A percentile compares a stretch with the other conserved stretches of the same genome.
Evolutionary conservation across 2,797 vertebrate genomes (phyloP).

Genomic region (Simalia tracyae): DNA sequence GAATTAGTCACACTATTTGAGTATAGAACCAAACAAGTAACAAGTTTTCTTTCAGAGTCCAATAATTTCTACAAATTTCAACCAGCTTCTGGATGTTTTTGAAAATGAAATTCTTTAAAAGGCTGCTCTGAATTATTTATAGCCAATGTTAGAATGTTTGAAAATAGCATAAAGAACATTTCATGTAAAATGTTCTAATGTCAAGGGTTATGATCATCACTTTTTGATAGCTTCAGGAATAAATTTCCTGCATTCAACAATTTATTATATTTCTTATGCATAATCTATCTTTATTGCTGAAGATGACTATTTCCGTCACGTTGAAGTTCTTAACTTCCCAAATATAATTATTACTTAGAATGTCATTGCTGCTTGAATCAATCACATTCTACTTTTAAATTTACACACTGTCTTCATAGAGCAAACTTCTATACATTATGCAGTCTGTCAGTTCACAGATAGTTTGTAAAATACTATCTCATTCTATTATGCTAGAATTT

Average conservation of each 20-base stretch:
- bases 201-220: neutral
- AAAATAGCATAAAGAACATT: neutral
- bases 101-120: neutral
- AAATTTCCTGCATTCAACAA: neutral
- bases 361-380: neutral
- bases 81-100: neutral
- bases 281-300: neutral
- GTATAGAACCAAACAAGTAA: neutral
- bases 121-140: neutral
- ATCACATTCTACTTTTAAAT: neutral
- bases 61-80: neutral
- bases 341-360: neutral
- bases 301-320: neutral
- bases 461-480: neutral
- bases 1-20: neutral
- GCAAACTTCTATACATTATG: neutral
- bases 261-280: neutral
- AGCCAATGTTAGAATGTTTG: neutral
- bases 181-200: neutral
- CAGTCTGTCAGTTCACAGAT: neutral
- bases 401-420: neutral
- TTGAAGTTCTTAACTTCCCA: neutral
- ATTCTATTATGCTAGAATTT: neutral
- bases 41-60: neutral
- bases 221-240: neutral